These are phyloP conservation scores for Drosophila kanapiae DNA, from an alignment of 1,140 invertebrate genomes.

Conservation along the genomic window DNA sequence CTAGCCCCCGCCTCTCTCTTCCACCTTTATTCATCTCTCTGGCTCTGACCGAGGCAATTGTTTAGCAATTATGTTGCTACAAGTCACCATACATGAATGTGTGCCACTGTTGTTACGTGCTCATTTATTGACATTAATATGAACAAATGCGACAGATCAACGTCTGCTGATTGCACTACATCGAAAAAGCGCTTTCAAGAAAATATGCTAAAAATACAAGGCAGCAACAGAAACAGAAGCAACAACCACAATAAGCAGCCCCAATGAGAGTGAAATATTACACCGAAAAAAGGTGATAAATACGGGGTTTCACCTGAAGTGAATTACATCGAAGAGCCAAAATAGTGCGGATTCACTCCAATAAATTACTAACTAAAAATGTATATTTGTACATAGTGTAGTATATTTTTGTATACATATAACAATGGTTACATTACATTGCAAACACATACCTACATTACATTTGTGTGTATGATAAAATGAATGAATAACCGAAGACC, in stretches of 20 bases:
- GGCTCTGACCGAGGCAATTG: constrained; percentile 50
- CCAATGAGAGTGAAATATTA: constrained; percentile 5
- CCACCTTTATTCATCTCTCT: constrained; percentile 16
- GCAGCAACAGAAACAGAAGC: constrained; percentile 5
- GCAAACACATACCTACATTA: no score
- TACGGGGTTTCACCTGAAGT: background rate
- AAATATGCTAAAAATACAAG: constrained; percentile 47
- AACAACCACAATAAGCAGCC: background rate
- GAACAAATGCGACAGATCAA: constrained; percentile 75
- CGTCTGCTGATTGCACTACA: constrained; percentile 63
- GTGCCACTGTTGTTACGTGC: constrained; percentile 76
- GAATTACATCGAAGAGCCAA: background rate
- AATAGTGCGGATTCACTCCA: background rate
- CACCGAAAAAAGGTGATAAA: background rate
- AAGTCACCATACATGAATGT: constrained; percentile 40
- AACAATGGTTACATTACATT: no score
- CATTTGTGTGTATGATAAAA: no score
- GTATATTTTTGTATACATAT: no score
- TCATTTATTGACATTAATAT: constrained; percentile 78
- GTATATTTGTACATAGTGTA: background rate
- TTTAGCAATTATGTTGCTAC: constrained; percentile 73
- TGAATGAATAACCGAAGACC: no score
- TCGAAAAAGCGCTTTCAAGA: constrained; percentile 56
- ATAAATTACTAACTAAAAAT: background rate
- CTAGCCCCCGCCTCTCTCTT: background rate